phyloP scores from a whole-genome alignment of 1,140 invertebrate genomes.

The Semibalanus balanoides region DNA sequence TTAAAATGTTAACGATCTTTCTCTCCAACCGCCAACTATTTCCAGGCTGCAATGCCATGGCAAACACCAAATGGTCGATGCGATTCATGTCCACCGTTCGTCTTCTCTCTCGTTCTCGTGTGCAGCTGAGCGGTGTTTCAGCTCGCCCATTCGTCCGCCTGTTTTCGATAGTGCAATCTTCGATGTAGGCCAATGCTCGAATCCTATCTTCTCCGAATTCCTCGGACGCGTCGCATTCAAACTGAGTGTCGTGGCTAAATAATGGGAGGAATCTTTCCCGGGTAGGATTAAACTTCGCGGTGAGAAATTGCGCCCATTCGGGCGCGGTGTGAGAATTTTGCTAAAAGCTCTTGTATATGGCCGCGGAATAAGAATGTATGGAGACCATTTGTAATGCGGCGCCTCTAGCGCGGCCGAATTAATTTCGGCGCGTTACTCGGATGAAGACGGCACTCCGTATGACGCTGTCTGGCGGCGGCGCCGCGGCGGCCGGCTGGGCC shows the following conservation, averaged over 20 bases:
- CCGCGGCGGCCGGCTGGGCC: too few relatives aligned
- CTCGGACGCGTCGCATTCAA: neutral
- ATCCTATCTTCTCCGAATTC: neutral
- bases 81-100: too few relatives aligned
- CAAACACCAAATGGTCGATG: too few relatives aligned
- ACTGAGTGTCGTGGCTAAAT: neutral
- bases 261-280: neutral
- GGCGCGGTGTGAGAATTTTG: neutral
- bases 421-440: neutral
- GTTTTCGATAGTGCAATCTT: too few relatives aligned
- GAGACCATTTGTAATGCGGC: neutral
- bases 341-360: constrained; percentile 2
- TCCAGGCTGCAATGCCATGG: too few relatives aligned
- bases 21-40: too few relatives aligned
- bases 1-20: too few relatives aligned
- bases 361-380: neutral
- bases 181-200: too few relatives aligned
- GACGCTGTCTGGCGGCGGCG: neutral
- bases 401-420: neutral
- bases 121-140: too few relatives aligned
- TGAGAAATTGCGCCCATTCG: neutral
- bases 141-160: too few relatives aligned
- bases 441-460: neutral
- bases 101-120: too few relatives aligned
- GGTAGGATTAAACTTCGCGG: neutral